These are phyloP conservation scores for Sceloporus tristichus DNA, from an alignment of 2,113 vertebrate genomes.

Conservation along the genomic window DNA sequence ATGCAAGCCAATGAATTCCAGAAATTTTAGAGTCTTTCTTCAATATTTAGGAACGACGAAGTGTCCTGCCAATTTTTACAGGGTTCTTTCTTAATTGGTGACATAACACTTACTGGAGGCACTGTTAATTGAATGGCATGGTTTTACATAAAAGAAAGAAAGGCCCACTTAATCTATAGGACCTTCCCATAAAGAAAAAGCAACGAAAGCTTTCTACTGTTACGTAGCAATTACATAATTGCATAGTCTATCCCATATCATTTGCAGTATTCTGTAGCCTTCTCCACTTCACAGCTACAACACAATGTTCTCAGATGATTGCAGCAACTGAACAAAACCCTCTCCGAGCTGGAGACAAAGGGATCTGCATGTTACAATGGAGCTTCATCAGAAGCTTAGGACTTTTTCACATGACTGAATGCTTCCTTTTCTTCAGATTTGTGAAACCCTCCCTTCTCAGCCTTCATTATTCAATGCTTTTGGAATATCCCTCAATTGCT, in stretches of 20 bases:
- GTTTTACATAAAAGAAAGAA: slow-evolving; percentile 54
- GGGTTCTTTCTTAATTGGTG: not conserved
- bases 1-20: not conserved
- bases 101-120: slow-evolving; percentile 2
- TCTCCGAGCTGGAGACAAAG: slow-evolving; percentile 70
- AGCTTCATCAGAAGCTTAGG: slow-evolving; percentile 76
- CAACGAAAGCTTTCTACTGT: slow-evolving; percentile 61
- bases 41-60: slow-evolving; percentile 41
- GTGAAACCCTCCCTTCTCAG: slow-evolving; percentile 50
- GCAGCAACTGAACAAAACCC: slow-evolving; percentile 72
- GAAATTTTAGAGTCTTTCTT: slow-evolving; percentile 17
- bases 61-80: slow-evolving; percentile 14
- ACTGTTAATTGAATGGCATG: slow-evolving; percentile 31
- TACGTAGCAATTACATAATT: slow-evolving; percentile 73
- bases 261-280: slow-evolving; percentile 65
- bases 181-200: slow-evolving; percentile 60
- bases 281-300: slow-evolving; percentile 65
- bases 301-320: slow-evolving; percentile 72
- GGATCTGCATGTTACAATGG: slow-evolving; percentile 62
- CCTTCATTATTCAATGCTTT: slow-evolving; percentile 57
- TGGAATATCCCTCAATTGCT: slow-evolving; percentile 65
- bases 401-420: slow-evolving; percentile 73
- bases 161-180: slow-evolving; percentile 51
- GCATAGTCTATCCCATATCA: slow-evolving; percentile 68
- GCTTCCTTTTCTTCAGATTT: slow-evolving; percentile 68